Percentiles rank a stretch among this genome's conserved stretches.
Evolutionary conservation across 2,797 vertebrate genomes (phyloP).

Genomic region (Malurus leucopterus): DNA sequence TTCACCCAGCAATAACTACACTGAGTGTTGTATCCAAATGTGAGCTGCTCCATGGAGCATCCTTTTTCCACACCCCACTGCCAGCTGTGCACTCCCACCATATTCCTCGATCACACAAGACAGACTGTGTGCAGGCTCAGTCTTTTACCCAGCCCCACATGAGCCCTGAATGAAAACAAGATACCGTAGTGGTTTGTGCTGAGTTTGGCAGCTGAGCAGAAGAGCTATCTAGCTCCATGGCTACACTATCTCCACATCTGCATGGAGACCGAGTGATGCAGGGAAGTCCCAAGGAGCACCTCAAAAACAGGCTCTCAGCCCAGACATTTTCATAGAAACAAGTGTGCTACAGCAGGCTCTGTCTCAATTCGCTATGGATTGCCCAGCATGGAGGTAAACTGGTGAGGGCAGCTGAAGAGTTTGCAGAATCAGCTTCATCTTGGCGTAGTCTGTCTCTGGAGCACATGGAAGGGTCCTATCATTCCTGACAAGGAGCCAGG

Average conservation of each 20-base stretch:
- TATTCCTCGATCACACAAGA: neutral
- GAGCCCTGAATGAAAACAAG: neutral
- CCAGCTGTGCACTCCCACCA: neutral
- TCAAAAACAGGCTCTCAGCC: neutral
- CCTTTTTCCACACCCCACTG: neutral
- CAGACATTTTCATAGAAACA: neutral
- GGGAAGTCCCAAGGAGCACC: neutral
- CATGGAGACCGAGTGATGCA: neutral
- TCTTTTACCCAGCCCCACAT: neutral
- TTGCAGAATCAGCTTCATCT: neutral
- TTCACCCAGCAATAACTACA: neutral
- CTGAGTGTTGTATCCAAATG: neutral
- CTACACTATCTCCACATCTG: neutral
- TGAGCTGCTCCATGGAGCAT: neutral
- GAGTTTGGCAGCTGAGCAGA: neutral
- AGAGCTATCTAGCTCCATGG: neutral
- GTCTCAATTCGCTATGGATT: neutral
- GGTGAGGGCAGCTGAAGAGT: neutral
- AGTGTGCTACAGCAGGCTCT: neutral
- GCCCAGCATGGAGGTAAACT: neutral
- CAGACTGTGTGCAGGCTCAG: neutral
- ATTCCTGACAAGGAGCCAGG: neutral
- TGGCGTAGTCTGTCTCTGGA: neutral
- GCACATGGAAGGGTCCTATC: neutral
- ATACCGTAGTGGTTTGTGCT: neutral